Conservation (phyloP, 2,888 invertebrate genomes). For the Sphaeridia pumilis region DNA sequence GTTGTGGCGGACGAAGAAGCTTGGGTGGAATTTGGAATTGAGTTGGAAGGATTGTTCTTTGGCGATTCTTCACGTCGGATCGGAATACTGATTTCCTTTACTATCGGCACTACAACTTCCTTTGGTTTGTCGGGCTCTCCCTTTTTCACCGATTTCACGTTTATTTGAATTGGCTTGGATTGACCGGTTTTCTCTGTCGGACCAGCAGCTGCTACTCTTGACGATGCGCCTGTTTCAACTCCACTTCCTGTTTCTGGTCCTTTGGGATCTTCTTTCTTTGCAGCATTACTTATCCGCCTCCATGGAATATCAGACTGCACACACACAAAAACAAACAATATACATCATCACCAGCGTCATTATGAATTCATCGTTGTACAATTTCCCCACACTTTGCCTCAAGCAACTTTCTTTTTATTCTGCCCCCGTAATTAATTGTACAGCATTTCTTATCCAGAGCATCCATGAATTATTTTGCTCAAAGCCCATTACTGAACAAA, state of each 20-base stretch:
- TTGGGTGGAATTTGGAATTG: slow-evolving; percentile 2
- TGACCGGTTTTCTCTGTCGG: slow-evolving; percentile 12
- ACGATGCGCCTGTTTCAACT: slow-evolving; percentile 2
- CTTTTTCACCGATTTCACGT: slow-evolving; percentile 28
- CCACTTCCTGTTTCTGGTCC: slow-evolving; percentile 13
- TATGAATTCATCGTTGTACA: too few species aligned
- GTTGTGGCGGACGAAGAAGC: background rate
- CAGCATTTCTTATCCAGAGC: too few species aligned
- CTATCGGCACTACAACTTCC: slow-evolving; percentile 7
- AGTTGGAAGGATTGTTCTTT: background rate
- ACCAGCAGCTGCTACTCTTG: background rate
- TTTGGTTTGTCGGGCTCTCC: slow-evolving; percentile 2
- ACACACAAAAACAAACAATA: background rate
- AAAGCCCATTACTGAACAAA: too few species aligned
- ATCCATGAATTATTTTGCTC: too few species aligned
- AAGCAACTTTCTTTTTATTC: too few species aligned
- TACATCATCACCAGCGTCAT: background rate
- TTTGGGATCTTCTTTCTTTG: background rate
- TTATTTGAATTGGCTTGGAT: slow-evolving; percentile 27
- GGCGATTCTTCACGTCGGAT: slow-evolving; percentile 1
- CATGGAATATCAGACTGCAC: slow-evolving; percentile 27
- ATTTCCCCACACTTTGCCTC: too few species aligned
- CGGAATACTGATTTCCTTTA: slow-evolving; percentile 15
- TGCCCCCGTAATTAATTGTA: too few species aligned
- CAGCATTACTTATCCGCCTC: slow-evolving; percentile 20